Evolutionary conservation across 1,140 invertebrate genomes (phyloP), one percentile per base, ranked within the genome.

Genomic region (Propsilocerus akamusi): DNA sequence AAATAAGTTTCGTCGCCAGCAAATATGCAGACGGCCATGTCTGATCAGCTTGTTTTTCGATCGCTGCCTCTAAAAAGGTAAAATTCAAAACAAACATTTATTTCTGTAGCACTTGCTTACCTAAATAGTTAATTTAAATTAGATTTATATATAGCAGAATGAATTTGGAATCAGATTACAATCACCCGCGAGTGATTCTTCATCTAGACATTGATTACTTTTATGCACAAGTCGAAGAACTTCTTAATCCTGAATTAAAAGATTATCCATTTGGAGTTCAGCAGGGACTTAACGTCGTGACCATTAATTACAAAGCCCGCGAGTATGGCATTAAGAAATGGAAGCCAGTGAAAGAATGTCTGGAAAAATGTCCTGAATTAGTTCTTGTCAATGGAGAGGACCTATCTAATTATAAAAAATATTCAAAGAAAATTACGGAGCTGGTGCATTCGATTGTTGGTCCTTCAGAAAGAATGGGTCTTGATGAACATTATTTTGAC

Each of bases 161-260:
- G n/a, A n/a, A n/a, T n/a, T n/a, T n/a, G n/a, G n/a, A n/a, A n/a
- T n/a, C n/a, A n/a, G 34, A 41, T 41, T 7, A 41, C 5, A 41
- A 41, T 4, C 80, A 82, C 63, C 60, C 68, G 8, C 71, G 74
- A 60, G 71, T 72, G 52, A 81, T 88, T 49, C 73, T 86, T 56
- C 80, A 88, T 57, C 67, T 88, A 57, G 79, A 86, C 60, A 70
- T 86, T 56, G 80, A 86, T 58, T 85, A 80, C 60, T 87, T 84
- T 65, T 87, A 87, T 65, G 83, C 83, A 48, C 84, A 87, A 72
- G 82, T 86, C 52, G 83, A 87, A 67, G 81, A 79, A 70, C 56
- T 82, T 25, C 71, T 72, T 52, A 74, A 82, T 61, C 81, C 82
- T 1, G 68, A 74, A 54, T 61, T 80, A 12, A 66, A 69, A 34